Evolutionary conservation across 2,797 vertebrate genomes (phyloP), one percentile per base, ranked within the genome.

Genomic region (Clarias platycephalus): DNA sequence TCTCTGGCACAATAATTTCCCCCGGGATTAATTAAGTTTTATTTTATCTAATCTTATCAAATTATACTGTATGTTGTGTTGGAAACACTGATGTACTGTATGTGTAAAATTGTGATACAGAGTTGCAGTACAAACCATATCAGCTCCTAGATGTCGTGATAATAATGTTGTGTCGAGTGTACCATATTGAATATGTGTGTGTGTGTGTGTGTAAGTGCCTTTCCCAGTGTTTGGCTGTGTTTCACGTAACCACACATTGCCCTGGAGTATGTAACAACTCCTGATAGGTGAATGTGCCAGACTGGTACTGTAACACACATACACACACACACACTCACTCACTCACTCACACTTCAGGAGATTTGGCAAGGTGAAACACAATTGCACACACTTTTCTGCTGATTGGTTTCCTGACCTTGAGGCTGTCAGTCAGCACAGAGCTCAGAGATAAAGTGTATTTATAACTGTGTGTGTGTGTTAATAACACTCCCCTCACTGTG

Each of bases 171-270:
- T 44, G 40, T 44, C 40, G 8, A 91, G 90, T 91, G 88, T 91
- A 89, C 92, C 90, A 91, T 93, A 92, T 92, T 94, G 92, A 92
- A 62, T 55, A 6, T 3, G 22, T 4, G 5, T 20, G 44, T 74
- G 40, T 55, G 37, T 49, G 20, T n/a, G n/a, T 18, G 24, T n/a
- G n/a, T 7, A 34, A 0, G 1, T 34, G 75, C 28, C 22, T 68
- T 77, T 75, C 78, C 26, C 57, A 78, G 34, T 24, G 34, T 78
- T 78, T 78, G 76, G 75, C 16, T 15, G 22, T 0, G 4, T 53
- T 57, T 68, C 28, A n/a, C 3, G 2, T 67, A 22, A 49, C 80
- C 64, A 15, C 49, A 68, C 28, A 18, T 81, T 63, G 66, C 8
- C 37, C 20, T 28, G 55, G 44, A 57, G 26, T 55, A n/a, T 8